Conservation (phyloP, 2,797 vertebrate species). For the Anguilla marmorata region DNA sequence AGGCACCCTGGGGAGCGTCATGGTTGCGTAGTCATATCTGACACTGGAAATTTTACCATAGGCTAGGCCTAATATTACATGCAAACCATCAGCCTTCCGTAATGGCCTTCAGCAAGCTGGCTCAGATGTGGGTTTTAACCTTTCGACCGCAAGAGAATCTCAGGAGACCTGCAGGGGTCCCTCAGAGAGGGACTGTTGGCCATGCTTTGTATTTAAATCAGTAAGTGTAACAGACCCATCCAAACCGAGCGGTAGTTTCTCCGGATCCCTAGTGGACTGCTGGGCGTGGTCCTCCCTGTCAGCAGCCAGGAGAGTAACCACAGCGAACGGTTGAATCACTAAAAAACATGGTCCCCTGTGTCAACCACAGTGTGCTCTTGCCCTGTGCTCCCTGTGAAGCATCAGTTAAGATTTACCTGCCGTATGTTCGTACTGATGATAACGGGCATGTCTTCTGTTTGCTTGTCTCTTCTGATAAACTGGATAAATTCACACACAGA, state of each 20-base stretch:
- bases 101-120: not conserved
- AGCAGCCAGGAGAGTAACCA: not conserved
- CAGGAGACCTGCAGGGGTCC: not conserved
- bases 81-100: not conserved
- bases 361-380: not conserved
- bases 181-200: not conserved
- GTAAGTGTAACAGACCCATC: not conserved
- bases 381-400: too few species aligned
- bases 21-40: not conserved
- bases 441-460: not conserved
- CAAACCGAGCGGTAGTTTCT: constrained; percentile 8
- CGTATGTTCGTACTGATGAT: constrained; percentile 34
- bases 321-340: constrained; percentile 40
- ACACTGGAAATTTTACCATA: not conserved
- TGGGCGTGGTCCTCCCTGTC: not conserved
- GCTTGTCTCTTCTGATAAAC: constrained; percentile 51
- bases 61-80: not conserved
- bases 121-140: not conserved
- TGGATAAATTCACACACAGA: constrained; percentile 39
- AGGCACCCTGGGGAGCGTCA: not conserved
- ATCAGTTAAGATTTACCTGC: constrained; percentile 43
- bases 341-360: not conserved
- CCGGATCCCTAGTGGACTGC: not conserved
- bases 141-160: constrained; percentile 8
- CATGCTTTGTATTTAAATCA: not conserved